Evolutionary conservation across 2,797 vertebrate species (phyloP), one percentile per base, ranked within the genome.

Genomic region (Coilia nasus): DNA sequence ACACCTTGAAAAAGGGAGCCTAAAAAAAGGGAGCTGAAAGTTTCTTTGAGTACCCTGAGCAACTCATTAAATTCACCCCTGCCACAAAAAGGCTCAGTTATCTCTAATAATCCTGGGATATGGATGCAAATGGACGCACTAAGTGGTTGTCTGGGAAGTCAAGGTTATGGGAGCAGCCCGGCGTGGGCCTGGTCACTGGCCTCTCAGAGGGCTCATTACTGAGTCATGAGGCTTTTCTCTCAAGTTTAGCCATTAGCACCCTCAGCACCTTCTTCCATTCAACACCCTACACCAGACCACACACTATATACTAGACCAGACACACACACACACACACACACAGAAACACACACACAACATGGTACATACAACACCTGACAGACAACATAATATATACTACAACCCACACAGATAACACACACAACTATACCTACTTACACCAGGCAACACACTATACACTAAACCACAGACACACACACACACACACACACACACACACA

Each of bases 241-340:
- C 67, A 75, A 35, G 31, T 75, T 75, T 12, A 71, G 11, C 31
- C 67, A 75, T 75, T 41, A 71, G 64, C 64, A 71, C 64, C 64
- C 67, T 35, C 31, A 9, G 28, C 2, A 15, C 2, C 28, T 17
- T 12, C 31, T 14, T 75, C n/a, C 5, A 17, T 14, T 15, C 4
- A 41, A 75, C 67, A 75, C 31, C 31, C 67, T 62, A 75, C 62
- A 67, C 62, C 9, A 67, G 60, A 23, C 25, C 25, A 31, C 23
- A 67, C 62, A 67, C 11, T 19, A 75, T 3, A 41, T 28, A 47
- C 46, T 47, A 47, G 46, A 47, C 46, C 46, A 47, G 4, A 47
- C 46, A 47, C 46, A 47, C 46, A 10, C 46, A 10, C 46, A 10
- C 46, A 10, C n/a, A n/a, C n/a, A n/a, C n/a, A n/a, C n/a, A n/a